phyloP scores from a whole-genome alignment of 2,113 vertebrate species.

The Oncorhynchus gorbuscha region DNA sequence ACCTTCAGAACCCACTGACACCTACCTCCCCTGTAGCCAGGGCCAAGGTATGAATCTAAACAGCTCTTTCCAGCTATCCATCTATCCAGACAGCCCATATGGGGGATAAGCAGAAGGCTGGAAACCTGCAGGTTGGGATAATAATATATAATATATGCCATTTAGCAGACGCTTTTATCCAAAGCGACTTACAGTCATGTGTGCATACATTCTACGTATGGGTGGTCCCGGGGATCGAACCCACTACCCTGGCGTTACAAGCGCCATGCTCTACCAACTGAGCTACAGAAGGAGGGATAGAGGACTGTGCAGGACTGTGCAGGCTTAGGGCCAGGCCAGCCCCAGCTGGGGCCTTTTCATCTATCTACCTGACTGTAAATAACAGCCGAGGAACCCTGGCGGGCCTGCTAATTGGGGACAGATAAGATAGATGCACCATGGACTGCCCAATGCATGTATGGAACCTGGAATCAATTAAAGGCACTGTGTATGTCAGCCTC shows the following conservation, averaged over 20 bases:
- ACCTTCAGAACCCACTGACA: not conserved
- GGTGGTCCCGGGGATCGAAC: no score
- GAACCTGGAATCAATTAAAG: constrained; percentile 1
- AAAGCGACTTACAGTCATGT: no score
- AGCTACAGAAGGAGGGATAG: no score
- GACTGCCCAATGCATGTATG: not conserved
- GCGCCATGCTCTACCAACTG: no score
- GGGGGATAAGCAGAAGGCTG: not conserved
- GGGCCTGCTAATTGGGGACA: constrained; percentile 1
- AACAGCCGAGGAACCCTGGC: not conserved
- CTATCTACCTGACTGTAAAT: constrained; percentile 11
- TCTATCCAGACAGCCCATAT: not conserved
- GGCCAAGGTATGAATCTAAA: constrained; percentile 6
- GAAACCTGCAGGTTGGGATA: constrained; percentile 1
- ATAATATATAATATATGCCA: no score
- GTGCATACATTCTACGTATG: no score
- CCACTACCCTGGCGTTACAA: no score
- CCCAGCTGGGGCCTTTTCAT: not conserved
- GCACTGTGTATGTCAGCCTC: not conserved
- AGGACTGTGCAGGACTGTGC: no score
- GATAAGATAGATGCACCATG: not conserved
- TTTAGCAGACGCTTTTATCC: no score
- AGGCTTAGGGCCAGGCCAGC: not conserved
- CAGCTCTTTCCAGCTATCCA: not conserved
- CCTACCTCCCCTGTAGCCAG: not conserved